Base-by-base conservation (phyloP, 92 coral and sea anemone species). In the Porites cylindrica region DNA sequence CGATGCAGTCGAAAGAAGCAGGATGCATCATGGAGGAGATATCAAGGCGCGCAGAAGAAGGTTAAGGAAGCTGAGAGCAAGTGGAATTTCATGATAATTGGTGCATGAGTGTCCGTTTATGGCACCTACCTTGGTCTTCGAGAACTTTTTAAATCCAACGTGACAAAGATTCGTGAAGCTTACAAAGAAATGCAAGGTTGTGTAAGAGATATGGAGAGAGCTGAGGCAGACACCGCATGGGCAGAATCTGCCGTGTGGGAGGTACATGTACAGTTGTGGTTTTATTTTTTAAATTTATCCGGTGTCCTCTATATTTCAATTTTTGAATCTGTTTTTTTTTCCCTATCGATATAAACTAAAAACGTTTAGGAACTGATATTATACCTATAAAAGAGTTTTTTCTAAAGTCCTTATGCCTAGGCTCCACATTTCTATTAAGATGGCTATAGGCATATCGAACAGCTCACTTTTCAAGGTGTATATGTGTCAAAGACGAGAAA, bases 101-200 rank as follows among this genome's bases (percentile, higher is more conserved):
- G 63, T 21, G 23, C 23, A 21, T 92, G 91, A 88, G 84, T 92
- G 54, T 93, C 93, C 18, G 20, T 84, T 43, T 51, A 43, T 61
- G 92, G 92, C 21, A n/a, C 2, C 62, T 8, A 59, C 23, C 79
- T 85, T 56, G 11, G 19, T 8, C 43, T 88, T 47, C 73, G 81
- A 51, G 88, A 84, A 66, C 19, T 78, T 7, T 18, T 89, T 54
- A 87, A 89, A 76, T 72, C 81, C 14, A 89, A 81, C 66, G 8
- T 14, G 24, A 69, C 32, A 9, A 82, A 14, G 77, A 93, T 91
- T 7, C 7, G 20, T 20, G 81, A 51, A 6, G 95, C 95, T 17
- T 68, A 47, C 21, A 54, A 63, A 73, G 91, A 89, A 17, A 88
- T 80, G 88, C 14, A 43, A 1, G 68, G 82, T 63, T 58, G 76